Base-by-base conservation (phyloP, 1,140 invertebrate species). In the Paracyclopina nana region DNA sequence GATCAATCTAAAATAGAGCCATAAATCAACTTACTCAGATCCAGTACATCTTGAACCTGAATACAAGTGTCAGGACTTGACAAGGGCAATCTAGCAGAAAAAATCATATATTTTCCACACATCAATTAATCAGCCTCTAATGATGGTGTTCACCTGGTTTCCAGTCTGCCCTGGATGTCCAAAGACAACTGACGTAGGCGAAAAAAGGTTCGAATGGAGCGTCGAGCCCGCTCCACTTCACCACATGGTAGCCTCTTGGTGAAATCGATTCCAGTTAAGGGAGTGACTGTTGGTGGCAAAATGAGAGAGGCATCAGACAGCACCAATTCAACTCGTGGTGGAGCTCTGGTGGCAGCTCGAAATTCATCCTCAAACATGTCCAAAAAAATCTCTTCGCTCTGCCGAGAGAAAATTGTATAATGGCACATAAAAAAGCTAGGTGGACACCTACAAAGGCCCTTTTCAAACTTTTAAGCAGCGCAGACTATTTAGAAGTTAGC, bases 311-410 rank as follows among this genome's bases (percentile, higher is more conserved):
- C 84, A 66, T 98, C 92, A 81, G 87, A 88, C 70, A 86, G 83
- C 18, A 91, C 60, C 73, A 80, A 86, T 62, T 92, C 85, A 1
- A 90, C 85, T 69, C 91, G 94, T 27, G 94, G 63, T 6, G 80
- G 78, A 26, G 76, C 72, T 60, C 80, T 86, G 58, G 77, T 72
- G 4, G 29, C 49, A 12, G 52, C 27, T 4, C 52, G 82, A 65
- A 72, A 82, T 71, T 99, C 94, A 64, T 96, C 88, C 68, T 99
- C 92, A 67, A 99, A 98, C 75, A 97, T 87, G 62, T 98, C 92
- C 26, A 97, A 67, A 68, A 98, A 98, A 56, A 97, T 90, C 60
- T 97, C 91, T 70, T 97, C 91, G 60, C 82, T 88, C 75, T 79
- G 60, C 1, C n/a, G 16, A 27, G 29, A 41, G 16, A 22, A 20